phyloP scores from a whole-genome alignment of 2,113 vertebrate genomes.

The Syrmaticus mikado region DNA sequence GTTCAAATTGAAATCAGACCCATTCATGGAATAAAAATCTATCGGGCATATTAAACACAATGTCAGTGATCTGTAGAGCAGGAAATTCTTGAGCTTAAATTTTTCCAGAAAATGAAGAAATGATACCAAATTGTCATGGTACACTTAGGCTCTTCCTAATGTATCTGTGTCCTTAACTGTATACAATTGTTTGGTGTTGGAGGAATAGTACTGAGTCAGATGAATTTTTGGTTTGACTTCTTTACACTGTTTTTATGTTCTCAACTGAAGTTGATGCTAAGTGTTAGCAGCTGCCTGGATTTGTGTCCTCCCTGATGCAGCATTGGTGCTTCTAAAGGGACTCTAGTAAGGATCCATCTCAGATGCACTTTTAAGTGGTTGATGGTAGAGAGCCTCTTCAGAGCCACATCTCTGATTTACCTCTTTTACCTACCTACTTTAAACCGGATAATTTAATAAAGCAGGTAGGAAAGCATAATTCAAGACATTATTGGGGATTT shows the following conservation, averaged over 20 bases:
- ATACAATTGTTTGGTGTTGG: not conserved
- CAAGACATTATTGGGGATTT: not conserved
- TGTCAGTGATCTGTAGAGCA: not conserved
- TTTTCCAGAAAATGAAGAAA: not conserved
- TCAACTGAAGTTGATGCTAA: not conserved
- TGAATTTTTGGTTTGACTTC: not conserved
- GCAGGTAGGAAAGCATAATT: not conserved
- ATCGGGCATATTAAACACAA: not conserved
- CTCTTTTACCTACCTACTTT: not conserved
- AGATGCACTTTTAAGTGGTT: not conserved
- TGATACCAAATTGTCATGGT: not conserved
- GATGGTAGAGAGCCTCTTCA: not conserved
- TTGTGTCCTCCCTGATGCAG: not conserved
- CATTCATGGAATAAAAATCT: not conserved
- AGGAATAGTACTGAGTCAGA: not conserved
- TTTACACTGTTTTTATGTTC: not conserved
- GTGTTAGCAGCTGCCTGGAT: not conserved
- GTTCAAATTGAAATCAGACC: not conserved
- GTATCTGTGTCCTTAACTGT: not conserved
- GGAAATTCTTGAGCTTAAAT: not conserved
- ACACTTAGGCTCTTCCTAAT: not conserved
- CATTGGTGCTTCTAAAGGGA: not conserved
- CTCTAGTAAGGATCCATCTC: not conserved
- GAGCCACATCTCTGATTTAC: not conserved
- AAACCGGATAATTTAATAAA: not conserved